Evolutionary conservation across 2,888 invertebrate species (phyloP).

Genomic region (Machimus rusticus): DNA sequence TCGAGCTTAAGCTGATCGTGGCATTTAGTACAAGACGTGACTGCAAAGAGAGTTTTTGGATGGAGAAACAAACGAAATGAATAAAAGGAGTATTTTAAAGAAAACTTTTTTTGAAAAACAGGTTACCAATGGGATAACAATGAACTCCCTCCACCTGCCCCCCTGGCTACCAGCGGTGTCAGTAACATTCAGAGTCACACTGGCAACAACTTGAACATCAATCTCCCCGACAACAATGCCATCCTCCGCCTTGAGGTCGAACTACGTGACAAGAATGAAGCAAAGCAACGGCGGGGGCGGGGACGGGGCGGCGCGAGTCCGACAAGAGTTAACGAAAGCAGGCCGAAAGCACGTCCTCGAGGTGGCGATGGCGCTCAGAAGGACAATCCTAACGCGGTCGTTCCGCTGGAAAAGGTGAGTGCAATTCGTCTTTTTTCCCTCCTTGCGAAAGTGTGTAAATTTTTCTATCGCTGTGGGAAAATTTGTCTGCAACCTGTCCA

Average conservation of each 20-base stretch:
- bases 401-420: conserved; percentile 72
- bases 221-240: conserved; percentile 62
- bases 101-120: not conserved
- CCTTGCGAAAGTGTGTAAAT: not conserved
- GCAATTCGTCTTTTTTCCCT: not conserved
- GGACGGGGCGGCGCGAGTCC: conserved; percentile 61
- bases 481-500: not conserved
- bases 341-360: conserved; percentile 57
- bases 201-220: conserved; percentile 62
- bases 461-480: not conserved
- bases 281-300: conserved; percentile 61
- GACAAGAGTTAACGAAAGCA: conserved; percentile 49
- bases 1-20: not conserved
- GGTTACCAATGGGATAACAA: conserved; percentile 43
- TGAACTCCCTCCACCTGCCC: conserved; percentile 37
- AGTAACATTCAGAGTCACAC: conserved; percentile 11
- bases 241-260: conserved; percentile 63
- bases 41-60: not conserved
- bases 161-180: not conserved
- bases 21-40: not conserved
- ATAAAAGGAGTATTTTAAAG: not conserved
- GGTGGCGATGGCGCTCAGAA: conserved; percentile 51
- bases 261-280: conserved; percentile 63
- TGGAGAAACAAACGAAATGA: not conserved
- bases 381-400: conserved; percentile 65